These are phyloP conservation scores for Hepsetus odoe DNA, from an alignment of 2,113 vertebrate genomes.

Conservation along the genomic window DNA sequence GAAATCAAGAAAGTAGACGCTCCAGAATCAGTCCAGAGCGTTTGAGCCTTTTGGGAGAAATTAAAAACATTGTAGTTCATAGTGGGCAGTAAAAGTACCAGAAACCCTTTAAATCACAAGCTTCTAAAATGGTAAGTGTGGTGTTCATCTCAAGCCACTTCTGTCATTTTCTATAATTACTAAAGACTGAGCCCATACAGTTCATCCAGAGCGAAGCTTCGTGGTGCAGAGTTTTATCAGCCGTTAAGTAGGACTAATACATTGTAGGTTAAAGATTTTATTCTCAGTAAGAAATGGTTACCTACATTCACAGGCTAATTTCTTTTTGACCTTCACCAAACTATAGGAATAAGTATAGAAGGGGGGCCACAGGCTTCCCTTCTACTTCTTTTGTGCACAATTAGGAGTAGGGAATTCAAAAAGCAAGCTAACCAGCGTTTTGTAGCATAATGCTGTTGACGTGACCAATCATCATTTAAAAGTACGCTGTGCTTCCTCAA, in stretches of 20 bases:
- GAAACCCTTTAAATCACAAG: conserved; percentile 25
- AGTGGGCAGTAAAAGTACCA: conserved; percentile 1
- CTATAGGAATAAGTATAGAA: conserved; percentile 15
- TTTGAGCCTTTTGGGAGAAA: neutral
- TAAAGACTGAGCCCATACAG: neutral
- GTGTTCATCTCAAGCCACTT: neutral
- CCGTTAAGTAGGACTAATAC: neutral
- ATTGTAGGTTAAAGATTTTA: neutral
- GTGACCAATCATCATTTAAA: neutral
- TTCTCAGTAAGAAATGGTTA: neutral
- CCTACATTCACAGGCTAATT: neutral
- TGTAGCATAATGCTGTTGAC: conserved; percentile 11
- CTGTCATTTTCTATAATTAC: neutral
- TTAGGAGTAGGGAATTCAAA: neutral
- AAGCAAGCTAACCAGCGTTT: neutral
- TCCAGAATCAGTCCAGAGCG: neutral
- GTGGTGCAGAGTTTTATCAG: neutral
- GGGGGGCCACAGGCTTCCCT: neutral
- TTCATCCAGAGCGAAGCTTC: neutral
- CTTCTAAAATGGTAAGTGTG: neutral
- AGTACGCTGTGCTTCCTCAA: conserved; percentile 11
- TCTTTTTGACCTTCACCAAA: neutral
- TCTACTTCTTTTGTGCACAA: neutral
- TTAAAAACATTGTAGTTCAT: conserved; percentile 3
- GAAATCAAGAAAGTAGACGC: conserved; percentile 10